A percentile compares a stretch with the other conserved stretches of the same genome.
These are phyloP conservation scores for Euphonia xanthogaster DNA, from an alignment of 2,797 vertebrate species.

Conservation along the genomic window DNA sequence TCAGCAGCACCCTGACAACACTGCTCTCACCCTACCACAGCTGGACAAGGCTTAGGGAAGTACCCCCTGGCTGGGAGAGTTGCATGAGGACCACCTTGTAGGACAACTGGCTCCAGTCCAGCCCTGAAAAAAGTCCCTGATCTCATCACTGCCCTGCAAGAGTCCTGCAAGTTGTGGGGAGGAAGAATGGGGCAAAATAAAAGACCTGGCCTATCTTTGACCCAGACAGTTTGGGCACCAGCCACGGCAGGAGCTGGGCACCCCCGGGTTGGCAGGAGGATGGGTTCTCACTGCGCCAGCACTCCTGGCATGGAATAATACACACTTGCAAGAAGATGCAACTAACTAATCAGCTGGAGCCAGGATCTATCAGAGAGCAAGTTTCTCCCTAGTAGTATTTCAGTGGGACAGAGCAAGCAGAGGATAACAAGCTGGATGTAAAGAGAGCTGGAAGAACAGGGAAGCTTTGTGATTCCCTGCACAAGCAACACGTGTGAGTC, in stretches of 20 bases:
- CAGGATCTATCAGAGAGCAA: background rate
- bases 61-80: accelerated
- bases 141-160: accelerated
- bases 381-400: background rate
- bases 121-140: background rate
- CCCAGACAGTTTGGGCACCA: background rate
- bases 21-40: background rate
- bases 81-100: background rate
- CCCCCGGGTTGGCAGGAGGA: background rate
- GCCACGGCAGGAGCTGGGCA: background rate
- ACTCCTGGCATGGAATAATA: background rate
- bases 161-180: background rate
- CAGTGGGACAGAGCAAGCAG: background rate
- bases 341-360: background rate
- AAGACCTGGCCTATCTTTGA: background rate
- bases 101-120: background rate
- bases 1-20: background rate
- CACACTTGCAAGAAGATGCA: background rate
- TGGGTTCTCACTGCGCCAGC: background rate
- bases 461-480: background rate
- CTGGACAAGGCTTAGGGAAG: background rate
- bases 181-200: background rate
- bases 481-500: accelerated
- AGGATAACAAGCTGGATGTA: background rate
- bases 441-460: background rate